Evolutionary conservation across 2,888 invertebrate genomes (phyloP), one percentile per base, ranked within the genome.

Genomic region (Branchellion lobata): DNA sequence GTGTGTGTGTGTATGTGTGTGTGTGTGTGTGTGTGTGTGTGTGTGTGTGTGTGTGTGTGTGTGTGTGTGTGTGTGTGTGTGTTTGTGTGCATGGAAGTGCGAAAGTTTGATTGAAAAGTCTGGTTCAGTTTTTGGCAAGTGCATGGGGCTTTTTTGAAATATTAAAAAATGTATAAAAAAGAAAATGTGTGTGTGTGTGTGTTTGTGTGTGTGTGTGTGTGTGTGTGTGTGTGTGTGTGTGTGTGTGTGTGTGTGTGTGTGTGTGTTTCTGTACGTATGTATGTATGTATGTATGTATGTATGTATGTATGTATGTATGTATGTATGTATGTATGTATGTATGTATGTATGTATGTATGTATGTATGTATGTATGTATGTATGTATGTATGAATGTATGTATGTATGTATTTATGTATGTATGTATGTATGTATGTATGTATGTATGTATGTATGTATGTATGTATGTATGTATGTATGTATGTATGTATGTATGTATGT

Each of bases 21-120:
- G 61, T 57, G 61, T 57, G 61, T 57, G 61, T 57, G 61, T 57
- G 61, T 57, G 61, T 57, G 61, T 57, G 61, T 57, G 61, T 57
- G 61, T 57, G 61, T 57, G 61, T 57, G 61, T 57, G 61, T 57
- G 61, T 57, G 61, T 57, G 61, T 57, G 61, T 57, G 61, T 57
- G 61, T 57, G 61, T 57, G 61, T 57, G 61, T 57, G 61, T 57
- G 61, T 57, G 61, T 57, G 8, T 57, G n/a, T 57, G 61, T 8
- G 14, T 18, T 18, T 57, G 61, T 57, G 8, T 18, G 61, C n/a
- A 18, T 57, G 8, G 40, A 40, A 14, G 14, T 5, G 40, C n/a
- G n/a, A n/a, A n/a, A n/a, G n/a, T n/a, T n/a, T n/a, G n/a, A n/a
- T n/a, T n/a, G n/a, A n/a, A n/a, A n/a, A n/a, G n/a, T n/a, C n/a